phyloP scores from a whole-genome alignment of 2,888 invertebrate genomes.

The Mayetiola destructor region DNA sequence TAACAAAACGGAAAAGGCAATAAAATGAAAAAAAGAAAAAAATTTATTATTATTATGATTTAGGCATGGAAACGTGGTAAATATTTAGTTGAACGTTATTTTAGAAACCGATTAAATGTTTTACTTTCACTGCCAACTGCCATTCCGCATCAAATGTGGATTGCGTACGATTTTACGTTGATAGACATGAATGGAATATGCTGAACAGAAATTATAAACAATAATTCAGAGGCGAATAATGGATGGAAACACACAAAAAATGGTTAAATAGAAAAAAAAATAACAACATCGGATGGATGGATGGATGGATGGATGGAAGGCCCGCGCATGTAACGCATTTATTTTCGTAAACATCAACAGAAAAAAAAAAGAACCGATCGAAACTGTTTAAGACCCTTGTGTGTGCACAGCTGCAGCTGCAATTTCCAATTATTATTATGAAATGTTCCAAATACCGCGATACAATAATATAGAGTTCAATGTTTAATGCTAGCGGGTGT shows the following conservation, averaged over 20 bases:
- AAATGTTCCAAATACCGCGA: too few relatives aligned
- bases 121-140: conserved; percentile 12
- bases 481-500: too few relatives aligned
- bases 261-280: too few relatives aligned
- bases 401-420: too few relatives aligned
- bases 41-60: not conserved
- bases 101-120: conserved; percentile 10
- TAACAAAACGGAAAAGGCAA: not conserved
- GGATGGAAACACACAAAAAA: not conserved
- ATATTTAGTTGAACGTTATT: not conserved
- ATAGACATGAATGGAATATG: not conserved
- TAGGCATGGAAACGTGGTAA: conserved; percentile 9
- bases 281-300: too few relatives aligned
- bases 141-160: not conserved
- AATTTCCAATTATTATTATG: too few relatives aligned
- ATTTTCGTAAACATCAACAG: too few relatives aligned
- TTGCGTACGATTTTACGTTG: not conserved
- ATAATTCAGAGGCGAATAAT: not conserved
- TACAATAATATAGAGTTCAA: too few relatives aligned
- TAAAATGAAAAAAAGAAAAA: not conserved
- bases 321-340: too few relatives aligned
- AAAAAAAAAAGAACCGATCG: too few relatives aligned
- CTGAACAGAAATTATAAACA: not conserved
- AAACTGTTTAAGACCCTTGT: too few relatives aligned
- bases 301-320: too few relatives aligned